phyloP scores from a whole-genome alignment of 1,140 invertebrate species.

The Heterodera carotae region DNA sequence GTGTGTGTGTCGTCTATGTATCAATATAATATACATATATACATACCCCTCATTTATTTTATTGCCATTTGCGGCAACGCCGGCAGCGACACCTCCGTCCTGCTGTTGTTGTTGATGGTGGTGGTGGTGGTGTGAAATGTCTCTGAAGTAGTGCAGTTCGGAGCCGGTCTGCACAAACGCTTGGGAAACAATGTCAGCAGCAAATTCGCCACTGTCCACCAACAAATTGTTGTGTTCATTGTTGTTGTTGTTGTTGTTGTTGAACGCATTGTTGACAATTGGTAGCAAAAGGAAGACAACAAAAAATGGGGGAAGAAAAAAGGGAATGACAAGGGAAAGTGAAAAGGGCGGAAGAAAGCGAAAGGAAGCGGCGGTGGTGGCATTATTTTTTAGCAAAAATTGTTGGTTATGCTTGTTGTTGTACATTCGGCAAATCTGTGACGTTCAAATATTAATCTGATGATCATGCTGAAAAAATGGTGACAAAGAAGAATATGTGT shows the following conservation, averaged over 20 bases:
- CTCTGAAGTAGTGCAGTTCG: constrained; percentile 74
- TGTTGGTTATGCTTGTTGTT: no score
- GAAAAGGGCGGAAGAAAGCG: constrained; percentile 14
- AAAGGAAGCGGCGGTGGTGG: not conserved
- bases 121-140: constrained; percentile 58
- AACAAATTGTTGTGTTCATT: not conserved
- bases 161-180: constrained; percentile 75
- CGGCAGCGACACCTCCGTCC: constrained; percentile 55
- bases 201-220: not conserved
- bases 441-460: no score
- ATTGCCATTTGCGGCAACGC: constrained; percentile 2
- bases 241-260: not conserved
- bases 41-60: constrained; percentile 19
- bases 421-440: no score
- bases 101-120: no score
- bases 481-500: no score
- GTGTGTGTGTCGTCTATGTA: no score
- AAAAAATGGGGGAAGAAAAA: constrained; percentile 14
- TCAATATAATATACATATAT: not conserved
- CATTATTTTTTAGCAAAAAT: not conserved
- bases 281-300: constrained; percentile 9
- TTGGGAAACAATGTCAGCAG: constrained; percentile 45
- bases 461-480: no score
- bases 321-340: not conserved
- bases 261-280: constrained; percentile 5